Evolutionary conservation across 2,113 vertebrate species (phyloP).

Genomic region (Paralichthys olivaceus): DNA sequence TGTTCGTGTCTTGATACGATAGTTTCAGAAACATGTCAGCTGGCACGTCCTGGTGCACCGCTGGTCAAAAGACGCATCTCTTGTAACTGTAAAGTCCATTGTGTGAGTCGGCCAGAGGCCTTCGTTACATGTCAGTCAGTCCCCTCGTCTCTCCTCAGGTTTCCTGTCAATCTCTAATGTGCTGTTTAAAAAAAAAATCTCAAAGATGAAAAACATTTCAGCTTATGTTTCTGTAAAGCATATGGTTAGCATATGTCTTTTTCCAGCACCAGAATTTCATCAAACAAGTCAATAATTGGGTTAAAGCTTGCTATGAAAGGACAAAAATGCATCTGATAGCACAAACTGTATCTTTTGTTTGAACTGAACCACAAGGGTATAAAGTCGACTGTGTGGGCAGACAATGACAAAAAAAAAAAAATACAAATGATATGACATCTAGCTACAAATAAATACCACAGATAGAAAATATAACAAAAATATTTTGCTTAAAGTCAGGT

Average conservation of each 20-base stretch:
- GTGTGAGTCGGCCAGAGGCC: constrained; percentile 37
- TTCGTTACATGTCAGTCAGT: constrained; percentile 12
- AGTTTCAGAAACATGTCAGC: constrained; percentile 37
- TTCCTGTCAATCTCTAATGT: constrained; percentile 42
- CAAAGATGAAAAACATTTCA: constrained; percentile 59
- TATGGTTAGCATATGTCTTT: constrained; percentile 64
- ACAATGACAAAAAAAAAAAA: constrained; percentile 46
- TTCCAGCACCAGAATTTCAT: constrained; percentile 62
- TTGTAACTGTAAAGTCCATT: constrained; percentile 19
- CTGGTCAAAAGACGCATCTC: neutral
- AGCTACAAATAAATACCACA: constrained; percentile 87
- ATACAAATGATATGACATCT: constrained; percentile 68
- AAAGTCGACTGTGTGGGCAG: constrained; percentile 33
- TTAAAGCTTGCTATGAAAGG: constrained; percentile 67
- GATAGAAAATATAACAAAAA: constrained; percentile 82
- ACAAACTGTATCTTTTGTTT: constrained; percentile 31
- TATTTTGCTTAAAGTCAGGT: constrained; percentile 76
- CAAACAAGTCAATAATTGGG: constrained; percentile 67
- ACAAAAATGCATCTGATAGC: constrained; percentile 49
- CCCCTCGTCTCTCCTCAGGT: constrained; percentile 23
- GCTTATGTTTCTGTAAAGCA: constrained; percentile 77
- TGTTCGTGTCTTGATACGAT: constrained; percentile 31
- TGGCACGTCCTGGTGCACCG: constrained; percentile 11
- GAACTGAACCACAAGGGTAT: constrained; percentile 26
- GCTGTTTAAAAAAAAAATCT: constrained; percentile 25